Base-by-base conservation (phyloP, 30 jellyfish, hydroid and myxozoan species). In the Aurelia sp. region DNA sequence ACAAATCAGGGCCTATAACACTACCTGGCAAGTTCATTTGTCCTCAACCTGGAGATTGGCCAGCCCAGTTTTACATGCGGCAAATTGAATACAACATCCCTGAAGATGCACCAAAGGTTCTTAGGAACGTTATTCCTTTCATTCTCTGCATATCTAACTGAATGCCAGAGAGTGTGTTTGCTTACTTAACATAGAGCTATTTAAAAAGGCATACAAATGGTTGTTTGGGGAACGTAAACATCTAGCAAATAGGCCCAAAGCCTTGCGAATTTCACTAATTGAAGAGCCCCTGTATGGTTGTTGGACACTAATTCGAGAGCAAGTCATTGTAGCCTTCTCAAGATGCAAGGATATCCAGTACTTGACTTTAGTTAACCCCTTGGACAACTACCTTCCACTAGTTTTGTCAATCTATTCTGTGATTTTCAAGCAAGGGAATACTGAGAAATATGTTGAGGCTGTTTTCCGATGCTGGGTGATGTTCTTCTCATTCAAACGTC, bases 31-130 rank as follows among this genome's bases (percentile, higher is more conserved):
- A 55, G 24, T 76, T 55, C 70, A 11, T 76, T 41, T 76, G 13
- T 65, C 87, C 76, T 13, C 58, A 52, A 58, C 87, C 74, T 18
- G 87, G 76, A 18, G 87, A 76, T 50, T 76, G 87, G 90, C 90
- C 90, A n/a, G 79, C 90, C 17, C 90, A 61, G 31, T 79, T 33
- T 35, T 73, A 31, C 70, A 73, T 73, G 84, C 44, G 84, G 64
- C 84, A 73, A 73, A 50, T 73, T n/a, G 30, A 73, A 47, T 20
- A 47, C 48, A 73, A 73, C 50, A 52, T 53, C 16, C 84, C 63
- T 19, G 24, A 3, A 19, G 40, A 73, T 13, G 70, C 68, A 20
- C 84, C 60, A 3, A 60, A 7, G 5, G 20, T 30, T 35, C 57
- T 52, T 50, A 5, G 58, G 21, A 76, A 59, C 59, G 3, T 31